These are phyloP conservation scores for Chelonus formosanus DNA, from an alignment of 2,888 invertebrate genomes.

Conservation along the genomic window DNA sequence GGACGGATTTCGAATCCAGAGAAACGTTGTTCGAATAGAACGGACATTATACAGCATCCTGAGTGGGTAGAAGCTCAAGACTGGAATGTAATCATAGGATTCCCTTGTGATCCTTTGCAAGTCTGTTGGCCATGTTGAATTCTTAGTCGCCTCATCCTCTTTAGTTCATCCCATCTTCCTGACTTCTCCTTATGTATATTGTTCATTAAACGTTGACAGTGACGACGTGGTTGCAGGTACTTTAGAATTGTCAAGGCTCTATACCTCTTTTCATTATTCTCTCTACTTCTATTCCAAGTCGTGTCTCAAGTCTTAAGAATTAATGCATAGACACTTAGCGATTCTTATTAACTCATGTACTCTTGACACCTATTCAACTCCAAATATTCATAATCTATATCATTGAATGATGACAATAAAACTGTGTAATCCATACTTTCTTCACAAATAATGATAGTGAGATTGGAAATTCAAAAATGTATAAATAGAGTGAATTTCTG, in stretches of 20 bases:
- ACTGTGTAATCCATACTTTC: no score
- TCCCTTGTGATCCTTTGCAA: slow-evolving; percentile 62
- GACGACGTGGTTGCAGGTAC: slow-evolving; percentile 46
- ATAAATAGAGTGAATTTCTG: no score
- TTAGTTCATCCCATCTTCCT: neutral
- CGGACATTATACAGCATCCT: slow-evolving; percentile 33
- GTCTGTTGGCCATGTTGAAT: slow-evolving; percentile 61
- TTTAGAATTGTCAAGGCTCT: neutral
- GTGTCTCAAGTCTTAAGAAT: slow-evolving; percentile 2
- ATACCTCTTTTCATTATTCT: neutral
- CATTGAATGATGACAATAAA: no score
- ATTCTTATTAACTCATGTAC: no score
- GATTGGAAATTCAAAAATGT: no score
- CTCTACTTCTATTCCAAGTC: slow-evolving; percentile 10
- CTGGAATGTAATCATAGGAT: slow-evolving; percentile 65
- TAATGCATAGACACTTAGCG: no score
- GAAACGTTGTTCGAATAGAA: slow-evolving; percentile 18
- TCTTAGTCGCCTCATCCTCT: slow-evolving; percentile 53
- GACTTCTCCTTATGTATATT: slow-evolving; percentile 51
- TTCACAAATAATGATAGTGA: no score
- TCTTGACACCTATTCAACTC: no score
- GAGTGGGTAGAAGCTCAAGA: slow-evolving; percentile 38
- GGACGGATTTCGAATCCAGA: slow-evolving; percentile 26
- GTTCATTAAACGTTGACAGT: slow-evolving; percentile 59
- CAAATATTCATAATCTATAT: no score